phyloP scores from a whole-genome alignment of 2,797 vertebrate genomes.

The Nasua narica region DNA sequence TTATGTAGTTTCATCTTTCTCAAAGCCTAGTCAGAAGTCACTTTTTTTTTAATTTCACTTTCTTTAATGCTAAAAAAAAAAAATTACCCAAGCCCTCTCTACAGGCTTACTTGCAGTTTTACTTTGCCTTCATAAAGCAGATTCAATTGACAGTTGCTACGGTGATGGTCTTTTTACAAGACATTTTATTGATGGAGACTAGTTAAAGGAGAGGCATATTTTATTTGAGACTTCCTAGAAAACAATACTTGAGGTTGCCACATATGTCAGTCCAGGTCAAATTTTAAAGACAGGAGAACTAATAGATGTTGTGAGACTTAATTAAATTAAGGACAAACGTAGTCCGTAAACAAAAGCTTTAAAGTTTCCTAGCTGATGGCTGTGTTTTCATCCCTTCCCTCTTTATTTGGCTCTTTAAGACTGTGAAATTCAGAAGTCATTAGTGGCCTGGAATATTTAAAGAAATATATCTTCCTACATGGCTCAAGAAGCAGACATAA shows the following conservation, averaged over 20 bases:
- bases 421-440: background rate
- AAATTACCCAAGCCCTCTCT: background rate
- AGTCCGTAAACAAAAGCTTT: conserved; percentile 6
- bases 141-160: conserved; percentile 41
- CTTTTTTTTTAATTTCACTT: background rate
- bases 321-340: conserved; percentile 48
- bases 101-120: background rate
- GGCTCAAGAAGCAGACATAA: background rate
- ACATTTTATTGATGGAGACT: conserved; percentile 25
- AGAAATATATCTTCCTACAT: background rate
- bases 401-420: background rate
- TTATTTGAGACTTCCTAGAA: conserved; percentile 30
- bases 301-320: conserved; percentile 33
- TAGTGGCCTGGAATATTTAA: conserved; percentile 15
- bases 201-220: conserved; percentile 5
- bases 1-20: conserved; percentile 41
- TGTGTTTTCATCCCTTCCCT: background rate
- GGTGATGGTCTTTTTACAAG: conserved; percentile 47
- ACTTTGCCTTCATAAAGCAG: background rate
- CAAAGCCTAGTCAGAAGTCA: background rate
- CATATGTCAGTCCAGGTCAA: conserved; percentile 33
- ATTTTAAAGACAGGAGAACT: conserved; percentile 38
- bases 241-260: background rate
- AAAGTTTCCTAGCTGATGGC: background rate
- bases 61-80: background rate